Conservation (phyloP, 2,888 invertebrate species). For the Cryptocephalus primarius region DNA sequence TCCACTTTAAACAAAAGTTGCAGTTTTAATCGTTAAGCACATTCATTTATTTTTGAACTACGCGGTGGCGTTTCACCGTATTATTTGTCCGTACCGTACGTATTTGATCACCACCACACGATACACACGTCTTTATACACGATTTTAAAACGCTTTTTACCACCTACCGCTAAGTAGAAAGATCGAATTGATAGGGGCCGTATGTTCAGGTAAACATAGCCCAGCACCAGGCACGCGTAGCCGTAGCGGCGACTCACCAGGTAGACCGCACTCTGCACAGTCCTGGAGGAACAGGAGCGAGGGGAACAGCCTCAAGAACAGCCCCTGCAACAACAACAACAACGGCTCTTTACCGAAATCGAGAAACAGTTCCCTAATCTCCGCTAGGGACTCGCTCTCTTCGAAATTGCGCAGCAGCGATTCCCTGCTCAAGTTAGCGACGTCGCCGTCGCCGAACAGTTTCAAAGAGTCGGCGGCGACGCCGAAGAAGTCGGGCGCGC, state of each 20-base stretch:
- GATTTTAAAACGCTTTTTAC: too few relatives aligned
- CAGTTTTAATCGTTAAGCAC: too few relatives aligned
- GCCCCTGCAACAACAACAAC: conserved; percentile 30
- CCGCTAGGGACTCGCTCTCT: conserved; percentile 41
- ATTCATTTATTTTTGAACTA: too few relatives aligned
- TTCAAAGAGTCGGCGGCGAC: neutral
- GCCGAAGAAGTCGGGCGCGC: conserved; percentile 23
- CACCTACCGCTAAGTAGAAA: too few relatives aligned
- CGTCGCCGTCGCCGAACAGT: conserved; percentile 11
- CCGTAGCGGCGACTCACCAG: conserved; percentile 39
- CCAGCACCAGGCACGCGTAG: conserved; percentile 34
- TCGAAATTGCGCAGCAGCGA: conserved; percentile 43
- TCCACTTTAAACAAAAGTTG: too few relatives aligned
- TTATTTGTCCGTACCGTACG: too few relatives aligned
- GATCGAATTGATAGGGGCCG: too few relatives aligned
- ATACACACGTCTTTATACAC: too few relatives aligned
- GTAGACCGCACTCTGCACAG: conserved; percentile 45
- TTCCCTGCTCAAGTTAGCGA: conserved; percentile 35
- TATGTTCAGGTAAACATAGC: conserved; percentile 26
- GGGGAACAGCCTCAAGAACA: conserved; percentile 20
- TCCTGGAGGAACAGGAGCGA: conserved; percentile 35
- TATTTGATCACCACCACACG: too few relatives aligned
- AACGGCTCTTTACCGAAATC: conserved; percentile 33
- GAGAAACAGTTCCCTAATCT: conserved; percentile 33
- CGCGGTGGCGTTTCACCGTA: too few relatives aligned